Percentiles rank a stretch among this genome's conserved stretches.
These are phyloP conservation scores for Novumbra hubbsi DNA, from an alignment of 2,797 vertebrate genomes.

Conservation along the genomic window DNA sequence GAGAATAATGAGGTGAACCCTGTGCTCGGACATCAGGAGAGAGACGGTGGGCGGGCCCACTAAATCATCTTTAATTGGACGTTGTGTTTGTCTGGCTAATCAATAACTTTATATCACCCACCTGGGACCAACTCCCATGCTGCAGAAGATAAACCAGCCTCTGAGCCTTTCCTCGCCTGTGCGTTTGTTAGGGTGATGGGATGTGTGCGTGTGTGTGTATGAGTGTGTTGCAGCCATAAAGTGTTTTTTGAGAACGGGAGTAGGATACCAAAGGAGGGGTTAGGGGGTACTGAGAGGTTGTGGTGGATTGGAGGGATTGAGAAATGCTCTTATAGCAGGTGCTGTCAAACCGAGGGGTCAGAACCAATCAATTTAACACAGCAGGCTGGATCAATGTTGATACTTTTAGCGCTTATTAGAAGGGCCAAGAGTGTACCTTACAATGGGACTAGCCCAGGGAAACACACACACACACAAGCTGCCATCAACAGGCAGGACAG, in stretches of 20 bases:
- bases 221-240: conserved; percentile 55
- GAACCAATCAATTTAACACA: conserved; percentile 69
- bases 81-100: conserved; percentile 1
- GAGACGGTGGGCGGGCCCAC: conserved; percentile 16
- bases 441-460: background rate
- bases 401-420: conserved; percentile 37
- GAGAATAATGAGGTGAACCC: conserved; percentile 12
- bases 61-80: conserved; percentile 33
- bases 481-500: background rate
- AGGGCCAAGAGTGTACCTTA: background rate
- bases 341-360: conserved; percentile 69
- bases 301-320: conserved; percentile 64
- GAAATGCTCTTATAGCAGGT: conserved; percentile 44
- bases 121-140: background rate
- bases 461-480: conserved; percentile 1
- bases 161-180: background rate
- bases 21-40: conserved; percentile 12
- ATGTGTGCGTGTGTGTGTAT: conserved; percentile 39
- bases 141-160: background rate
- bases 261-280: conserved; percentile 46
- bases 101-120: conserved; percentile 2
- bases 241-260: conserved; percentile 55
- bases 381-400: conserved; percentile 38
- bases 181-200: background rate
- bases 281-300: conserved; percentile 48